These are phyloP conservation scores for Eupsittula cactorum DNA, from an alignment of 2,113 vertebrate genomes.

Conservation along the genomic window DNA sequence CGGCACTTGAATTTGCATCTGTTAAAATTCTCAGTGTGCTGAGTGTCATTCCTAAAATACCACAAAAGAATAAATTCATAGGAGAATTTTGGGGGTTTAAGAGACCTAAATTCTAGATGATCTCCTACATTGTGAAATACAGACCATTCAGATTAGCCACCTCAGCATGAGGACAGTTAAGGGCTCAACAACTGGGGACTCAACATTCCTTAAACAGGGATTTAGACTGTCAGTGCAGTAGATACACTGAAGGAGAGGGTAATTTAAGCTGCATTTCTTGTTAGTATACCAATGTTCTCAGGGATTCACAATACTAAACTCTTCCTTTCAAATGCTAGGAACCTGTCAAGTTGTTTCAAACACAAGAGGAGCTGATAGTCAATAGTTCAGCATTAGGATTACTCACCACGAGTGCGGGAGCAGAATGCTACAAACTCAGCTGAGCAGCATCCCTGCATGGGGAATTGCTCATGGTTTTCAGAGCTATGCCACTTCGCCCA, in stretches of 20 bases:
- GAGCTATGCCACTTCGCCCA: background rate
- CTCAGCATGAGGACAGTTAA: background rate
- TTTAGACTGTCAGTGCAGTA: background rate
- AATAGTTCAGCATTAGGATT: background rate
- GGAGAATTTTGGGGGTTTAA: background rate
- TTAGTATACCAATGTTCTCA: background rate
- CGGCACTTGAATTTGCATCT: slow-evolving; percentile 27
- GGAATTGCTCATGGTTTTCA: background rate
- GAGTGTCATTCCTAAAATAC: slow-evolving; percentile 26
- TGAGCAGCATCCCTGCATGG: background rate
- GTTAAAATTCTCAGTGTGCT: slow-evolving; percentile 5
- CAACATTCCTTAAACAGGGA: background rate
- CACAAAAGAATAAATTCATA: background rate
- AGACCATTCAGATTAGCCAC: background rate
- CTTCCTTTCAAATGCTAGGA: background rate
- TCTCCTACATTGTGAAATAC: background rate
- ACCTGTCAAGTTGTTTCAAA: background rate
- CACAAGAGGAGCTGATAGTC: background rate
- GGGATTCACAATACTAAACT: background rate
- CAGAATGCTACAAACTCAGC: background rate
- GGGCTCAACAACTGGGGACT: background rate
- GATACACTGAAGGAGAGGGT: background rate
- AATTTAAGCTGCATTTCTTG: background rate
- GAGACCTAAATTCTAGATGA: background rate
- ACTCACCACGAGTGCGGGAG: background rate